Evolutionary conservation across 2,888 invertebrate genomes (phyloP), one percentile per base, ranked within the genome.

Genomic region (Rhabditoides inermis): DNA sequence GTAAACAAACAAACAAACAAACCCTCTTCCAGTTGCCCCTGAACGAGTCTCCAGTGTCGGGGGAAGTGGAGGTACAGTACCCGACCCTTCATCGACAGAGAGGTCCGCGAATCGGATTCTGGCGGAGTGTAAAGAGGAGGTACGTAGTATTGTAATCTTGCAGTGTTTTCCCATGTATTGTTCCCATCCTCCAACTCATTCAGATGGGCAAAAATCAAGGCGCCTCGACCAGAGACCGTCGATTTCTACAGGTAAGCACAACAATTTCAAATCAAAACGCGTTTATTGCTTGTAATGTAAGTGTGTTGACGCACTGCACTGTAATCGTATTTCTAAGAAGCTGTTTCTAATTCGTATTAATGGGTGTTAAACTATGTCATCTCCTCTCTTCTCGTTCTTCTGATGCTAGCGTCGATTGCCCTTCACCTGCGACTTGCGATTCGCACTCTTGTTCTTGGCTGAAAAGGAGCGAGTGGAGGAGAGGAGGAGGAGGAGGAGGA

Each of bases 161-260:
- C 2, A 7, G n/a, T 47, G 1, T 2, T 22, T 22, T 50, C 18
- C 55, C 51, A 6, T 27, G 56, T 35, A 35, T 40, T 47, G 54
- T 53, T 52, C 58, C 39, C 45, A 55, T 48, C 27, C 57, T 45
- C 44, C 59, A 49, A 46, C 56, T 50, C 26, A 51, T 42, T 12
- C 56, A 32, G 48, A 36, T 58, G 65, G 49, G 55, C 61, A 35
- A 42, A 56, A 10, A 45, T 72, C 30, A 61, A 58, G 44, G 50
- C 55, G 10, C 32, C 65, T 0, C 51, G 55, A 35, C 74, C 74
- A 1, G 74, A 74, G 42, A 68, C 66, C 36, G 74, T 74, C 41
- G 74, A 74, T 58, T 74, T 74, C 49, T 74, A 74, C 60, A 69
- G 66, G 63, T 64, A n/a, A 18, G 49, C 5, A 39, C 6, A 15